Evolutionary conservation across 2,888 invertebrate genomes (phyloP), one percentile per base, ranked within the genome.

Genomic region (Tyria jacobaeae): DNA sequence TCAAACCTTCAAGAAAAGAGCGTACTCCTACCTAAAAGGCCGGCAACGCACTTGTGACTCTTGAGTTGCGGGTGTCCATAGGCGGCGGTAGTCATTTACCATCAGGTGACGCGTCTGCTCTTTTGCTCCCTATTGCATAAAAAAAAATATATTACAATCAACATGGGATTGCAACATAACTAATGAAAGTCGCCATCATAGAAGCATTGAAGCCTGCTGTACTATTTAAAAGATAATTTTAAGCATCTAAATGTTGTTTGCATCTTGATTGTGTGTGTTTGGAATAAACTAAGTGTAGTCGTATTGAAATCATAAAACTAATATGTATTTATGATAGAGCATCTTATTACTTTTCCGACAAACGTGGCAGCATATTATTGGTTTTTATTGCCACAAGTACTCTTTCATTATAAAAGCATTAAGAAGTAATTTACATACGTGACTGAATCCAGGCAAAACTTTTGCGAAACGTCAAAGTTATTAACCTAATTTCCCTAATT

Each of bases 301-400:
- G 25, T 24, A 52, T 14, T 44, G 34, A 25, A 59, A 59, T 59
- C 52, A 47, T 6, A 59, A 48, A 59, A 59, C 59, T 53, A 59
- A 59, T 59, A 59, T 59, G 35, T 59, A 27, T 62, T 47, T 48
- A 44, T 60, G 53, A 59, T 59, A 47, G 41, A 27, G 15, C 17
- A 48, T 35, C 17, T n/a, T n/a, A n/a, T 56, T 6, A 44, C 31
- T 41, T 21, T 21, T 6, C 2, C 17, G 21, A 41, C 9, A 24
- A n/a, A 48, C 17, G 6, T 1, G 12, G 37, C 35, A 48, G 57
- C 37, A 6, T 17, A n/a, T 14, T 44, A 31, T 9, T 55, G 9
- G 27, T 14, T 44, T 54, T 25, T 17, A 31, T 21, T 44, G 21
- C 5, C 21, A 31, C 41, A 31, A 31, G 31, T 55, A 44, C 14